Evolutionary conservation across 2,888 invertebrate genomes (phyloP), one percentile per base, ranked within the genome.

Genomic region (Beris morrisii): DNA sequence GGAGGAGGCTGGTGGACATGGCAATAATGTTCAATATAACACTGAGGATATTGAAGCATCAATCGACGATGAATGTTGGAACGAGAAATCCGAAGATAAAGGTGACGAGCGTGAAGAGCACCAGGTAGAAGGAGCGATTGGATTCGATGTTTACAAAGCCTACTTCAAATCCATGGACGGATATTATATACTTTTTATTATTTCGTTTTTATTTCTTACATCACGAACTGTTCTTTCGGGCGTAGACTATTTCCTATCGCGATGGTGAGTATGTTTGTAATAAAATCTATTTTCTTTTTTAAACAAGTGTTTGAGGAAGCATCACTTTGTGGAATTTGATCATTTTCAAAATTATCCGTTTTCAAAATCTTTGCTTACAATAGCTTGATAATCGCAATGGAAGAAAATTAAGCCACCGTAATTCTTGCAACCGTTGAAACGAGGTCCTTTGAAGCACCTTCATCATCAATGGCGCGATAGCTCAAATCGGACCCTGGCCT

Each of bases 191-290:
- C 66, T 79, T 15, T 66, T 73, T 0, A 38, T 77, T 4, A 75
- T 79, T 28, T 80, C 83, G 69, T 6, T 83, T 0, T 76, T 86
- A 0, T 83, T 88, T 52, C n/a, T 87, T 0, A 61, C 87, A 4
- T 84, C 88, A 0, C 89, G 91, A 75, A 77, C 81, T 0, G 79
- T 85, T 22, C 86, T 88, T 0, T 89, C 88, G 22, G 85, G 85
- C 0, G 84, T 86, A 0, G 92, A 92, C 73, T 91, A 84, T 73
- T 92, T 90, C 84, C 83, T 92, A 0, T 88, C 89, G 71, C 86
- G 84, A 73, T 92, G 91, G 90, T 87, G 77, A 73, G 73, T 72
- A 28, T n/a, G 43, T 54, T 54, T 38, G 15, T 22, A 13, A 22
- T 52, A 50, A 11, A 52, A 52, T 9, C 1, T 9, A 28, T 15